A percentile compares a stretch with the other conserved stretches of the same genome.
phyloP scores from a whole-genome alignment of 2,888 invertebrate genomes.

The Empis stercorea region DNA sequence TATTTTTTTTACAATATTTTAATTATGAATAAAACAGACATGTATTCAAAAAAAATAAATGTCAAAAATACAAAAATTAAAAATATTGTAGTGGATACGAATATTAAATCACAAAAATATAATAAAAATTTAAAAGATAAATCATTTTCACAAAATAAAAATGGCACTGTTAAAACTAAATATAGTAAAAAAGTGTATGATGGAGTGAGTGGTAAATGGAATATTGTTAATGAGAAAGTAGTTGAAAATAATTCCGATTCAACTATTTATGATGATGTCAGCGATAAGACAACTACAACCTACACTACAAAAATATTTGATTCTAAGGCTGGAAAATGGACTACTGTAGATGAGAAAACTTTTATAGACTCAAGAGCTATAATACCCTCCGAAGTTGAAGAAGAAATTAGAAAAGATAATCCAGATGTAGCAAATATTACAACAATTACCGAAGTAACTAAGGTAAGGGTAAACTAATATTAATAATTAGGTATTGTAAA shows the following conservation, averaged over 20 bases:
- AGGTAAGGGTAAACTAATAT: conserved; percentile 22
- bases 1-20: no score
- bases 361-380: conserved; percentile 33
- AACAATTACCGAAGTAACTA: conserved; percentile 37
- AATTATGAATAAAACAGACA: no score
- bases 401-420: conserved; percentile 37
- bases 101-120: no score
- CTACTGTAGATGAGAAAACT: conserved; percentile 36
- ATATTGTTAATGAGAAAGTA: conserved; percentile 40
- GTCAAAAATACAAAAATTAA: no score
- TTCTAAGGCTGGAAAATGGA: conserved; percentile 35
- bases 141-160: conserved; percentile 21
- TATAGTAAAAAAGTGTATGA: conserved; percentile 37
- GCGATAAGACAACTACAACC: conserved; percentile 35
- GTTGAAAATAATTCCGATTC: conserved; percentile 29
- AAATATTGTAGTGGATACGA: no score
- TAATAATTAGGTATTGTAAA: no score
- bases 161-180: conserved; percentile 32
- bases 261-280: conserved; percentile 38
- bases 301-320: conserved; percentile 37
- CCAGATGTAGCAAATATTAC: conserved; percentile 37
- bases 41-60: no score
- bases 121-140: conserved; percentile 34
- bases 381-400: conserved; percentile 35
- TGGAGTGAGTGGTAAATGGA: conserved; percentile 33